Evolutionary conservation across 2,113 vertebrate genomes (phyloP).

Genomic region (Odontophorus gujanensis): DNA sequence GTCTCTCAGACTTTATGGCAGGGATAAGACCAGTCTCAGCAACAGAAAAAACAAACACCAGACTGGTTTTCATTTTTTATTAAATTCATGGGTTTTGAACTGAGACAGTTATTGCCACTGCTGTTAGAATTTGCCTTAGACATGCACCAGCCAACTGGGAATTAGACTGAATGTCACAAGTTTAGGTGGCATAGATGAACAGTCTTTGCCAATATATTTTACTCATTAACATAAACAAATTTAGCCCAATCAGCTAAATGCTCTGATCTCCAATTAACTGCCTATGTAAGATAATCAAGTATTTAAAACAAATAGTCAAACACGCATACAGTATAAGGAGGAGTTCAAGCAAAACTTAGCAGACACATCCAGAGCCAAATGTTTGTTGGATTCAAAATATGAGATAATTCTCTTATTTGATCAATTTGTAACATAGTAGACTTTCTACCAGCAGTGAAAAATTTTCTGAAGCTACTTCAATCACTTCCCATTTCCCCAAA

Average conservation of each 20-base stretch:
- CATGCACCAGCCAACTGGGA: rapidly evolving
- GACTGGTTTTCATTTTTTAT: not conserved
- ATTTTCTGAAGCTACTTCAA: no score
- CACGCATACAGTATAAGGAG: not conserved
- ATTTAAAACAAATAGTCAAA: slow-evolving; percentile 12
- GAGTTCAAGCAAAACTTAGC: not conserved
- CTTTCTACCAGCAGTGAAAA: not conserved
- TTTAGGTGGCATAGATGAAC: not conserved
- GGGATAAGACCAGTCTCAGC: not conserved
- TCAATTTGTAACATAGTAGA: rapidly evolving
- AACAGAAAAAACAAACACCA: not conserved
- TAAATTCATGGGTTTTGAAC: not conserved
- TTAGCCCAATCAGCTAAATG: slow-evolving; percentile 12
- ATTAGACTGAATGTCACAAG: not conserved
- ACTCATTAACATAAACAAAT: not conserved
- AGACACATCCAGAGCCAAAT: not conserved
- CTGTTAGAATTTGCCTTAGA: slow-evolving; percentile 3
- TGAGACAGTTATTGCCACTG: not conserved
- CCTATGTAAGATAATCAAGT: not conserved
- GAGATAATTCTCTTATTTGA: not conserved
- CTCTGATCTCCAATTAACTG: not conserved
- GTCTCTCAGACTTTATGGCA: not conserved
- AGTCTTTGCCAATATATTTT: not conserved
- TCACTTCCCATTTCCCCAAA: not conserved
- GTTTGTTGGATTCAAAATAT: not conserved